Evolutionary conservation across 1,140 invertebrate genomes (phyloP), one percentile per base, ranked within the genome.

Genomic region (Drosophila fuyamai): DNA sequence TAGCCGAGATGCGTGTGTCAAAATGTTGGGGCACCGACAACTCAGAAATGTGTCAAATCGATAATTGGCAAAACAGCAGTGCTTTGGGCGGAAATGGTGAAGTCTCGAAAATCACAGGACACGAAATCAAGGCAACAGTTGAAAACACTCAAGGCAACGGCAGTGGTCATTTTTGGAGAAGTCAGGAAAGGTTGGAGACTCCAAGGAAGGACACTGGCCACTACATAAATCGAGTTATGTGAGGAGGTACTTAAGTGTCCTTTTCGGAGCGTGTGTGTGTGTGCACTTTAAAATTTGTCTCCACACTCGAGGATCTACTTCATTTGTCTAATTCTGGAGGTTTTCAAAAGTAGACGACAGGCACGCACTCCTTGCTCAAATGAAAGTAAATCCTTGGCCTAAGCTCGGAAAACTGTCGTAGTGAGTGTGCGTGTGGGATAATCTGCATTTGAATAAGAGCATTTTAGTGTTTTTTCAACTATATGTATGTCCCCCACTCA

Each of bases 371-470:
- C 78, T 86, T 65, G 67, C 63, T 72, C 79, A 86, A 86, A 86
- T 79, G 83, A 86, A 88, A 86, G 79, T 86, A 86, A 86, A 88
- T 86, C 82, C 83, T 86, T 76, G 76, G 79, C 67, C 82, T 88
- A 88, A 86, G 82, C 76, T 79, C 57, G 56, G 61, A 23, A 53
- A 57, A 70, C 46, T 68, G 78, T 80, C 46, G 56, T 71, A 48
- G 68, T 75, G 66, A 43, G 46, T 32, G 36, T 40, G 67, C 32
- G 36, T 63, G 75, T 62, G 79, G 86, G 86, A 90, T 90, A 90
- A 90, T 90, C 86, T 86, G 86, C 86, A 90, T 90, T 90, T 90
- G 86, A 90, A 90, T 90, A 90, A 90, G 81, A 90, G 86, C 86
- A 85, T 90, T 90, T 90, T 85, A 90, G 86, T 90, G 86, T 90